Evolutionary conservation across 2,797 vertebrate genomes (phyloP).

Genomic region (Tenualosa ilisha): DNA sequence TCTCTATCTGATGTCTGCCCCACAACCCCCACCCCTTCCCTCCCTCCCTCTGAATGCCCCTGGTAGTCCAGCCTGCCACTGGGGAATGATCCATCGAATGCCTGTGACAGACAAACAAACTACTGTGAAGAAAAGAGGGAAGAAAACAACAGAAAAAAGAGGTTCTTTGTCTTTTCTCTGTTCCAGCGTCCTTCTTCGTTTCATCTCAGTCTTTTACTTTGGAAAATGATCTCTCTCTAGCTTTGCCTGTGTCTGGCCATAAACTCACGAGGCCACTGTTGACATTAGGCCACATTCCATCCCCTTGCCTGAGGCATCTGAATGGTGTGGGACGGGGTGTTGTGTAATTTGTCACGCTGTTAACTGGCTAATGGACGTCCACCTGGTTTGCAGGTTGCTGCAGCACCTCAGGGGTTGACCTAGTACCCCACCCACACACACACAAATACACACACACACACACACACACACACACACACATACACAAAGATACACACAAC

Average conservation of each 20-base stretch:
- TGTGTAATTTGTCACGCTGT: slow-evolving; percentile 78
- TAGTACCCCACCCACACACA: background rate
- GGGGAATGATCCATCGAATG: slow-evolving; percentile 62
- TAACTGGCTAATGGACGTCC: slow-evolving; percentile 75
- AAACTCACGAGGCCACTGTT: slow-evolving; percentile 70
- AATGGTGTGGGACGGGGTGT: slow-evolving; percentile 64
- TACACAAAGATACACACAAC: background rate
- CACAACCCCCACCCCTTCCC: background rate
- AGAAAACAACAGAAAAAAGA: slow-evolving; percentile 27
- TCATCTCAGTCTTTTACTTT: slow-evolving; percentile 61
- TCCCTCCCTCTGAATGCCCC: slow-evolving; percentile 39
- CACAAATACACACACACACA: background rate
- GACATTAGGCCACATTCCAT: slow-evolving; percentile 72
- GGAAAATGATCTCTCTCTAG: slow-evolving; percentile 72
- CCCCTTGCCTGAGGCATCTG: slow-evolving; percentile 61
- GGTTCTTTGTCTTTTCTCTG: slow-evolving; percentile 60
- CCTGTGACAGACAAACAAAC: slow-evolving; percentile 70
- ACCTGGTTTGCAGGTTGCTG: slow-evolving; percentile 73
- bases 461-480: slow-evolving; percentile 16
- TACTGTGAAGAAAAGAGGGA: slow-evolving; percentile 53
- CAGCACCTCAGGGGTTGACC: slow-evolving; percentile 61
- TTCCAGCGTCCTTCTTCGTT: background rate
- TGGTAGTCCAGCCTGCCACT: slow-evolving; percentile 43
- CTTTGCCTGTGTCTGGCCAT: slow-evolving; percentile 67
- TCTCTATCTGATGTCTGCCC: slow-evolving; percentile 10